Evolutionary conservation across 2,797 vertebrate species (phyloP).

Genomic region (Pseudomugil tenellus): DNA sequence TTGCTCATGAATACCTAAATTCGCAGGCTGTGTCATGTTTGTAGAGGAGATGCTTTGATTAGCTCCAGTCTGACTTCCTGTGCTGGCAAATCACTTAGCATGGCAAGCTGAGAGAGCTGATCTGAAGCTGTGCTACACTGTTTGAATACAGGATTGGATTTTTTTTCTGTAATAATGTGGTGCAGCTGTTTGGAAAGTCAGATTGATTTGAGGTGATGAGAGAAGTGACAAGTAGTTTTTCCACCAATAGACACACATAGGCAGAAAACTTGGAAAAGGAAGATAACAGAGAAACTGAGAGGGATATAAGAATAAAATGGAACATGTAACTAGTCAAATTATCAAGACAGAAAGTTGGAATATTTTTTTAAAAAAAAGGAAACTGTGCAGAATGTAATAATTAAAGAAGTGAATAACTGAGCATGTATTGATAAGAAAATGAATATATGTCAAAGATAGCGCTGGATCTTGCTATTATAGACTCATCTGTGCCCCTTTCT

Average conservation of each 20-base stretch:
- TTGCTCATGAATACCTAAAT: conserved; percentile 49
- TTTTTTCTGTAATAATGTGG: neutral
- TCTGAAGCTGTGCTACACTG: conserved; percentile 6
- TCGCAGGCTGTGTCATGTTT: conserved; percentile 36
- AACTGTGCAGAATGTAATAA: no score
- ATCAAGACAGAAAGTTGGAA: neutral
- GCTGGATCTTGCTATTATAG: no score
- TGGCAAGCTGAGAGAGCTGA: neutral
- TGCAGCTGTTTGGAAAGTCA: conserved; percentile 14
- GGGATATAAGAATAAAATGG: neutral
- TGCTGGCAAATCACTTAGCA: neutral
- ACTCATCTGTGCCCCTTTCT: no score
- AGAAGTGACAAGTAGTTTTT: conserved; percentile 6
- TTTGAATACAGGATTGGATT: neutral
- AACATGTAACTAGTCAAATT: conserved; percentile 1
- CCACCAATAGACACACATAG: neutral
- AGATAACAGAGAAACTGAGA: neutral
- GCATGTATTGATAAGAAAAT: no score
- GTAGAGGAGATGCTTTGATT: conserved; percentile 40
- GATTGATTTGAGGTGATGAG: neutral
- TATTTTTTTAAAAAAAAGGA: no score
- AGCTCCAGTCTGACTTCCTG: conserved; percentile 14
- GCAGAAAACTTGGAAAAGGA: neutral
- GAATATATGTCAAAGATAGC: no score
- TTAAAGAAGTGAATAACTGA: no score